Evolutionary conservation across 1,140 invertebrate species (phyloP), one percentile per base, ranked within the genome.

Genomic region (Pachyrhynchus sulphureomaculatus): DNA sequence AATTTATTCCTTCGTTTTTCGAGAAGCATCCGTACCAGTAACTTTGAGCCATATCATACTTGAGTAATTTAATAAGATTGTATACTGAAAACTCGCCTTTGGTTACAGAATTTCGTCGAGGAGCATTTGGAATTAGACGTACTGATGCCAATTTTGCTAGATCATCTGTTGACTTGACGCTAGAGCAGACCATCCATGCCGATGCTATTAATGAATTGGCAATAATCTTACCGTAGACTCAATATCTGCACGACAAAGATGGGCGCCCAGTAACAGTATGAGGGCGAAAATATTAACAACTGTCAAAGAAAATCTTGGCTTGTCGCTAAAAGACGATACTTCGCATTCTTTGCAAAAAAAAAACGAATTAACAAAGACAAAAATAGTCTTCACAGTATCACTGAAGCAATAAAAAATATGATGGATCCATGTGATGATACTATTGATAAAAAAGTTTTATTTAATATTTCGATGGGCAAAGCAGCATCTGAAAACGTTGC

Each of bases 171-270:
- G 67, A 67, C 48, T 54, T 69, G 32, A 67, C 67, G 3, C 32
- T 68, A 26, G 66, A 66, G 48, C 58, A 62, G 33, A 68, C 66
- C 4, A 68, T 69, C 26, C 63, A 68, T 53, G 68, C 49, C 51
- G 67, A 71, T 58, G 71, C 68, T 37, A 64, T 26, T 44, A 69
- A 66, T 66, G 42, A 34, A 26, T 64, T 75, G 32, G 66, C 71
- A 54, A 65, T 59, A 63, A 36, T 37, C 59, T 66, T 45, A 51
- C 64, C n/a, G 62, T 64, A 6, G 57, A 74, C 15, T 72, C 68
- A 18, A 75, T 75, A 39, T 55, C 66, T 44, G 68, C 70, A 36
- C 36, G 73, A 44, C 59, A 73, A 60, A 21, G 71, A 37, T 74
- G 68, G 71, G 65, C 68, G 13, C 37, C 65, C 0, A 75, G 68